Evolutionary conservation across 2,113 vertebrate genomes (phyloP).

Genomic region (Melospiza melodia): DNA sequence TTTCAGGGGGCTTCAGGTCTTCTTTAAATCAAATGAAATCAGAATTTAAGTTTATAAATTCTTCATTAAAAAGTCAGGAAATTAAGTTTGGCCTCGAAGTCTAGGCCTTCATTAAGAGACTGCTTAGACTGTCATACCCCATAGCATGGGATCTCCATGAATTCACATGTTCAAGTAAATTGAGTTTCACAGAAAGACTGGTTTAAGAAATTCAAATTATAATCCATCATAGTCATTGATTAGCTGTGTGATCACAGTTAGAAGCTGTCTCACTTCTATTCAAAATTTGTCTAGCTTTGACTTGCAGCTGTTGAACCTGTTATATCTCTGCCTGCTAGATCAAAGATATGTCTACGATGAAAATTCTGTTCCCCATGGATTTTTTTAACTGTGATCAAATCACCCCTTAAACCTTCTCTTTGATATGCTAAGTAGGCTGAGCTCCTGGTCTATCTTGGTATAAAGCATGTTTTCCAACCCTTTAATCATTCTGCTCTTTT

Average conservation of each 20-base stretch:
- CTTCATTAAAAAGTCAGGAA: not conserved
- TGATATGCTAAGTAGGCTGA: conserved; percentile 51
- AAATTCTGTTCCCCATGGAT: conserved; percentile 10
- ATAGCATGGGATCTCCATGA: not conserved
- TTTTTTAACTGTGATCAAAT: conserved; percentile 38
- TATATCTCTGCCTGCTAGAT: conserved; percentile 31
- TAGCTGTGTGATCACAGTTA: not conserved
- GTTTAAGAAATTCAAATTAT: not conserved
- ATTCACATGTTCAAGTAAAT: not conserved
- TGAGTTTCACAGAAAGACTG: not conserved
- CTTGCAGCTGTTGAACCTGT: conserved; percentile 2
- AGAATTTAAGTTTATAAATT: not conserved
- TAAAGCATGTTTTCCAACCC: conserved; percentile 20
- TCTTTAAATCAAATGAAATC: not conserved
- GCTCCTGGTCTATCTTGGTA: conserved; percentile 37
- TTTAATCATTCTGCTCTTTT: conserved; percentile 49
- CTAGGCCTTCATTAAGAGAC: not conserved
- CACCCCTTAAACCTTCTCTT: conserved; percentile 46
- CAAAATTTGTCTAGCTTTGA: conserved; percentile 3
- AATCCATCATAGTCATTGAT: not conserved
- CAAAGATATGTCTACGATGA: conserved; percentile 38
- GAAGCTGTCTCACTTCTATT: not conserved
- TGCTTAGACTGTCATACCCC: not conserved
- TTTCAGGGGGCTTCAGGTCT: not conserved
- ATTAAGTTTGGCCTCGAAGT: not conserved